Conservation (phyloP, 2,113 vertebrate species). For the Ramphastos sulfuratus region DNA sequence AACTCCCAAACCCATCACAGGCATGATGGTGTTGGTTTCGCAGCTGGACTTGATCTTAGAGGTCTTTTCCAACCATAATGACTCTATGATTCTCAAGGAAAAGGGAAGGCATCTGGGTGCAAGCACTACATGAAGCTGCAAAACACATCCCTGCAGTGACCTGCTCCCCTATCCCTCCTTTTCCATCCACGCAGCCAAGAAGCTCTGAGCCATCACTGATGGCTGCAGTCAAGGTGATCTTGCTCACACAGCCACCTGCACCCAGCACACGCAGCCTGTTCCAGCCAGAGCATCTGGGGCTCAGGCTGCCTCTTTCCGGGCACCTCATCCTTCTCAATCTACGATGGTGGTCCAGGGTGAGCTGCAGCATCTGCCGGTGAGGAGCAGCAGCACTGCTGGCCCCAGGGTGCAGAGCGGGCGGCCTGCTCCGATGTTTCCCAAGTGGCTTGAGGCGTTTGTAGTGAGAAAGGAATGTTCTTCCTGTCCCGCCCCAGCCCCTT, state of each 20-base stretch:
- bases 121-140: neutral
- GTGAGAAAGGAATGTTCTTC: constrained; percentile 60
- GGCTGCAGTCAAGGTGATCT: neutral
- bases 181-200: neutral
- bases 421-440: neutral
- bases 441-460: constrained; percentile 11
- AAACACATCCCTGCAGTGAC: neutral
- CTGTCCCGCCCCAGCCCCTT: constrained; percentile 28
- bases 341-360: constrained; percentile 12
- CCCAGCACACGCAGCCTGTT: neutral
- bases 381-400: neutral
- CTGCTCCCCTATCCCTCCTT: neutral
- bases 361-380: neutral
- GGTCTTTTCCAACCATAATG: no score
- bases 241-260: constrained; percentile 21
- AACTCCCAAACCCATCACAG: no score
- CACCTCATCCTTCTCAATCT: neutral
- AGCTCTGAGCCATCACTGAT: neutral
- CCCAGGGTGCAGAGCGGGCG: neutral
- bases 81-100: neutral
- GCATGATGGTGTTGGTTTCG: no score
- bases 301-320: constrained; percentile 56
- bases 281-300: constrained; percentile 54
- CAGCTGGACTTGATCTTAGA: no score
- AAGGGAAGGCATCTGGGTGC: neutral